A percentile compares a stretch with the other conserved stretches of the same genome.
These are phyloP conservation scores for Marasmarcha lunaedactyla DNA, from an alignment of 2,888 invertebrate genomes.

Conservation along the genomic window DNA sequence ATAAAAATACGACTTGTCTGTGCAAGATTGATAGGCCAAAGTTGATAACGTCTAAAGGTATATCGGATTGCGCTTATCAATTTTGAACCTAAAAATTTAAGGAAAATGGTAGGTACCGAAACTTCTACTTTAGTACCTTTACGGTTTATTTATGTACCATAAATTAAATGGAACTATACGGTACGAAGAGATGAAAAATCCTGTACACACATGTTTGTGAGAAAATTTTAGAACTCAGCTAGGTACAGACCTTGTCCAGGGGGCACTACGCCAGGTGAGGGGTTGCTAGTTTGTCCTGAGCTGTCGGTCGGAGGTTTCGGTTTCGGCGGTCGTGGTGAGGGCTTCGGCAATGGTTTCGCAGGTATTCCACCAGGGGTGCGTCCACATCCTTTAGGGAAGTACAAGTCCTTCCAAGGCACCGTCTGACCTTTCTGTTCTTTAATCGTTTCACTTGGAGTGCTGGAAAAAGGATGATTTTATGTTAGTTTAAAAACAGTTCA, in stretches of 20 bases:
- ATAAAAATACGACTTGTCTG: not conserved
- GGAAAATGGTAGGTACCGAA: too few relatives aligned
- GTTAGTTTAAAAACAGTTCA: not conserved
- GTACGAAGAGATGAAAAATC: too few relatives aligned
- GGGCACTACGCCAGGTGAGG: slow-evolving; percentile 37
- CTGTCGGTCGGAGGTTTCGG: slow-evolving; percentile 34
- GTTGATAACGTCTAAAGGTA: too few relatives aligned
- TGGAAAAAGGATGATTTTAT: slow-evolving; percentile 13
- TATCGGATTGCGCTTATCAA: too few relatives aligned
- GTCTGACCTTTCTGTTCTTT: slow-evolving; percentile 53
- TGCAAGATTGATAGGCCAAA: too few relatives aligned
- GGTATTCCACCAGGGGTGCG: slow-evolving; percentile 61
- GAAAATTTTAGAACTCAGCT: too few relatives aligned
- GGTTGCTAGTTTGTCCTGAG: slow-evolving; percentile 44
- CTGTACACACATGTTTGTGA: too few relatives aligned
- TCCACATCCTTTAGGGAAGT: slow-evolving; percentile 81
- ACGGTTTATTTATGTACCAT: too few relatives aligned
- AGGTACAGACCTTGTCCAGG: slow-evolving; percentile 33
- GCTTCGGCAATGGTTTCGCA: slow-evolving; percentile 39
- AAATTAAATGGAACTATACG: too few relatives aligned
- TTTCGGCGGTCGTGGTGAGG: slow-evolving; percentile 34
- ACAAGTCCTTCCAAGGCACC: slow-evolving; percentile 75
- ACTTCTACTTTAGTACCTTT: too few relatives aligned
- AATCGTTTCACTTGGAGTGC: slow-evolving; percentile 26
- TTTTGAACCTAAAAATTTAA: too few relatives aligned